Evolutionary conservation across 2,113 vertebrate genomes (phyloP).

Genomic region (Clarias macrocephalus): DNA sequence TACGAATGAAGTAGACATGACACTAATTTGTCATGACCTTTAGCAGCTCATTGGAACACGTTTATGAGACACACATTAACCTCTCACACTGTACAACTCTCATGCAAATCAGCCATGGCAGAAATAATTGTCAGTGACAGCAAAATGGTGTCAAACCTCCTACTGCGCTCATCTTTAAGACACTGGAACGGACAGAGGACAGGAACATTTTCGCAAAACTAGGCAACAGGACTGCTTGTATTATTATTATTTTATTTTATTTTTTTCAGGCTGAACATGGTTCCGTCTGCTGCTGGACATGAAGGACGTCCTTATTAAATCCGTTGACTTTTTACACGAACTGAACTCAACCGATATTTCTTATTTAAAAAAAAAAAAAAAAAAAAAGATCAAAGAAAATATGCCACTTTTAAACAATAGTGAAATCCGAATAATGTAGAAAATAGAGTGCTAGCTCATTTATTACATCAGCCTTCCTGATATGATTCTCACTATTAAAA

Average conservation of each 20-base stretch:
- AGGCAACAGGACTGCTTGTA: background rate
- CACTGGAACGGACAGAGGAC: background rate
- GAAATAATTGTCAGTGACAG: background rate
- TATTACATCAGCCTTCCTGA: background rate
- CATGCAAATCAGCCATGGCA: background rate
- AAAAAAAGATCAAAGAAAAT: background rate
- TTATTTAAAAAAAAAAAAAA: too few species aligned
- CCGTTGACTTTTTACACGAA: background rate
- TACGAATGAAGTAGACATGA: background rate
- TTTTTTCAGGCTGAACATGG: background rate
- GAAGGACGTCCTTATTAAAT: background rate
- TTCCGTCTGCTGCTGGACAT: background rate
- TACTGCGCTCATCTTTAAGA: background rate
- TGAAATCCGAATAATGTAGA: background rate
- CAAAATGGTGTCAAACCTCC: background rate
- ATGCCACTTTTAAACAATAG: background rate
- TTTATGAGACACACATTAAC: background rate
- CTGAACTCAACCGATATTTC: background rate
- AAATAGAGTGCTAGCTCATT: background rate
- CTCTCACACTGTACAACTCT: background rate
- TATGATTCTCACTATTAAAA: background rate
- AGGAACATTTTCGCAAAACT: background rate
- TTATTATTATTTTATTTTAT: too few species aligned
- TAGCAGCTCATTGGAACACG: background rate
- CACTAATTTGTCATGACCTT: background rate